phyloP scores from a whole-genome alignment of 2,113 vertebrate genomes.

The Semnornis frantzii region DNA sequence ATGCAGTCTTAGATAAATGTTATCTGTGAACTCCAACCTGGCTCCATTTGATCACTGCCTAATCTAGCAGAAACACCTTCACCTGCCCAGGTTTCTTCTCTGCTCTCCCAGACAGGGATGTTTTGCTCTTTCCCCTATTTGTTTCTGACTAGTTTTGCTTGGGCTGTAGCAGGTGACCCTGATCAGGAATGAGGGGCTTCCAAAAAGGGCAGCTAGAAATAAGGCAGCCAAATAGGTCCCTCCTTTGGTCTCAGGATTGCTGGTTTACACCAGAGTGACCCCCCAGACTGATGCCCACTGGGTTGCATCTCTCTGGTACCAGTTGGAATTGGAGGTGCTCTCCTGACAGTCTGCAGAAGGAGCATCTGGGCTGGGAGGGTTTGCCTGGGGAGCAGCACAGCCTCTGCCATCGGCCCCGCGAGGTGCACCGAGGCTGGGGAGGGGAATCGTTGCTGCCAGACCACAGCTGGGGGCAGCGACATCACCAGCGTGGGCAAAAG shows the following conservation, averaged over 20 bases:
- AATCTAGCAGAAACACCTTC: not conserved
- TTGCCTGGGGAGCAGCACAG: not conserved
- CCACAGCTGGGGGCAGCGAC: not conserved
- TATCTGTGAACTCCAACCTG: not conserved
- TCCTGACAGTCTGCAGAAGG: fast-evolving
- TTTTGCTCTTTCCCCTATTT: not conserved
- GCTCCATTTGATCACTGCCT: not conserved
- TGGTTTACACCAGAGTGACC: not conserved
- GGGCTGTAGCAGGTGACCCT: not conserved
- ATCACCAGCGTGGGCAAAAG: not conserved
- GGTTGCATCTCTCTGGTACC: not conserved
- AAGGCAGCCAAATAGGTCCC: fast-evolving
- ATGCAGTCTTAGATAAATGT: not conserved
- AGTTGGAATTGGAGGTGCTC: not conserved
- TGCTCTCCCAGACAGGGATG: not conserved
- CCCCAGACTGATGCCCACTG: not conserved
- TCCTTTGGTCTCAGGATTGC: not conserved
- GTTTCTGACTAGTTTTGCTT: not conserved
- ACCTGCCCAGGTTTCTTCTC: not conserved
- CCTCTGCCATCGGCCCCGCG: not conserved
- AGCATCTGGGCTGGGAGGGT: not conserved
- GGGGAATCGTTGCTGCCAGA: not conserved
- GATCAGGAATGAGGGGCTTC: not conserved
- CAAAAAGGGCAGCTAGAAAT: not conserved
- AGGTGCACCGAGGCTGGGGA: not conserved